A percentile compares a stretch with the other conserved stretches of the same genome.
Evolutionary conservation across 2,888 invertebrate genomes (phyloP).

Genomic region (Micropterix aruncella): DNA sequence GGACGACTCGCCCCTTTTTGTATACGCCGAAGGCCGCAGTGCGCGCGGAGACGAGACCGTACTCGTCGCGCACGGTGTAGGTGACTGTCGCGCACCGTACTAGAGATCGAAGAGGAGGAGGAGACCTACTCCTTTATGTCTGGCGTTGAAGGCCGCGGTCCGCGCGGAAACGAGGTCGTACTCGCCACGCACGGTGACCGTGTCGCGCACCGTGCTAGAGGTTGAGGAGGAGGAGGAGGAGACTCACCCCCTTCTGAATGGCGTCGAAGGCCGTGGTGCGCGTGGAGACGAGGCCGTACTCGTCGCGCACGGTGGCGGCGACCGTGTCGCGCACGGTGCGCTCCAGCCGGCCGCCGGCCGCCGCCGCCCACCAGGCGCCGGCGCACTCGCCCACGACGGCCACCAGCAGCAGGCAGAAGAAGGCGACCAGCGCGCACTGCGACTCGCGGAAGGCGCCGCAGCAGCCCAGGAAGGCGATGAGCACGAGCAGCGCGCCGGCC

Average conservation of each 20-base stretch:
- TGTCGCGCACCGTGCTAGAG: constrained; percentile 40
- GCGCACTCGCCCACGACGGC: constrained; percentile 68
- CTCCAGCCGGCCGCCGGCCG: constrained; percentile 51
- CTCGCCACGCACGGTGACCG: constrained; percentile 47
- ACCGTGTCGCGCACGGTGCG: constrained; percentile 47
- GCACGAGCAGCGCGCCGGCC: constrained; percentile 55
- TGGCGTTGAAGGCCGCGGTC: constrained; percentile 49
- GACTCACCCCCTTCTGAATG: constrained; percentile 45
- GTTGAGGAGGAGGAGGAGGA: constrained; percentile 3
- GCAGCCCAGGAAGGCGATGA: constrained; percentile 71
- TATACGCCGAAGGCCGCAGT: constrained; percentile 52
- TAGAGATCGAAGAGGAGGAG: no score
- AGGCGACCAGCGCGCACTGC: constrained; percentile 61
- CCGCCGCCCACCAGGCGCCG: constrained; percentile 63
- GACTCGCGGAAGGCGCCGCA: constrained; percentile 70
- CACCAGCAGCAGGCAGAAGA: constrained; percentile 62
- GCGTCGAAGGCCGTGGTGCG: constrained; percentile 50
- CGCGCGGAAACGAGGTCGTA: constrained; percentile 40
- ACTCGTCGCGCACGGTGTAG: constrained; percentile 48
- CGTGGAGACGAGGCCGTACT: constrained; percentile 40
- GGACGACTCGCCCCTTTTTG: constrained; percentile 37
- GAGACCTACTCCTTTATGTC: constrained; percentile 47
- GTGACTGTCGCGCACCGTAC: constrained; percentile 48
- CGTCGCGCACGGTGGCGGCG: constrained; percentile 45
- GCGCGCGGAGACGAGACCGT: constrained; percentile 36